phyloP scores from a whole-genome alignment of 2,888 invertebrate species.

The Agrotis ipsilon region DNA sequence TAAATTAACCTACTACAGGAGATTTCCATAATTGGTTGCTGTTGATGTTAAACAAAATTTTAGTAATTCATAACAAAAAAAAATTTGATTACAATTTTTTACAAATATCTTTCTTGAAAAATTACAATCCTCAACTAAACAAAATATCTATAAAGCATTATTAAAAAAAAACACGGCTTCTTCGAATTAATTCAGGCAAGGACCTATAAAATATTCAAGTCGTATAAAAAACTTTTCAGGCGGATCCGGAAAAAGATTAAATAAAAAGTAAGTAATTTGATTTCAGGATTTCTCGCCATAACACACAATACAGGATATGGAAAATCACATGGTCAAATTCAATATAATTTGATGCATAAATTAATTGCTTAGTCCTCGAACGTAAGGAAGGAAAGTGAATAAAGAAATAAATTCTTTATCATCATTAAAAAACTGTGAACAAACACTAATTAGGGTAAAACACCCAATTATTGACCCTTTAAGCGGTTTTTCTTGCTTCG shows the following conservation, averaged over 20 bases:
- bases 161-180: no score
- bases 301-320: slow-evolving; percentile 47
- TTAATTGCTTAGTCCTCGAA: slow-evolving; percentile 52
- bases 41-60: not conserved
- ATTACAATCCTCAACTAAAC: no score
- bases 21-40: no score
- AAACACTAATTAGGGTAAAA: slow-evolving; percentile 49
- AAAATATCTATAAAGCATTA: not conserved
- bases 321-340: slow-evolving; percentile 37
- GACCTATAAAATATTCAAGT: not conserved
- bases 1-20: no score
- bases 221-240: not conserved
- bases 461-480: no score
- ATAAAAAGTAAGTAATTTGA: slow-evolving; percentile 1
- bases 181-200: not conserved
- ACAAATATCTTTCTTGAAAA: no score
- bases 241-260: slow-evolving; percentile 50
- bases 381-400: slow-evolving; percentile 52
- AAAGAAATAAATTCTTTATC: slow-evolving; percentile 29
- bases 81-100: no score
- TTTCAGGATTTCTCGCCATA: slow-evolving; percentile 20
- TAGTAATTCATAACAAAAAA: no score
- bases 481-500: no score
- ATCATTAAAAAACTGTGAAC: slow-evolving; percentile 36
- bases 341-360: slow-evolving; percentile 44